phyloP scores from a whole-genome alignment of 1,140 invertebrate genomes.

The Trigoniulus corallinus region DNA sequence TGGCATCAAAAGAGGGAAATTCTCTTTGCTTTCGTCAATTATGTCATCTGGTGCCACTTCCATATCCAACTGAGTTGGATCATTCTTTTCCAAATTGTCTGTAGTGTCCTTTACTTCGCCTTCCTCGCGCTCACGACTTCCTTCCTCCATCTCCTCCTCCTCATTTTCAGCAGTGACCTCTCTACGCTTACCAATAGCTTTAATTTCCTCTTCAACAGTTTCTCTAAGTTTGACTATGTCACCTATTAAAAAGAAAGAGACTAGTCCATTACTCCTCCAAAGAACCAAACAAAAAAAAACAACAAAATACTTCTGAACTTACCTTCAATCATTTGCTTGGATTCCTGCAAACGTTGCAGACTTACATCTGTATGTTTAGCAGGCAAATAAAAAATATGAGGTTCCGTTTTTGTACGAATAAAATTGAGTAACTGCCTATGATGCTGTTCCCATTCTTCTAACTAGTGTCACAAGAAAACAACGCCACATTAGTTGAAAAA shows the following conservation, averaged over 20 bases:
- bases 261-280: slow-evolving; percentile 4
- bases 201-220: slow-evolving; percentile 12
- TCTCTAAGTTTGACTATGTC: slow-evolving; percentile 14
- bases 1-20: background rate
- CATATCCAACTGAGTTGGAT: slow-evolving; percentile 3
- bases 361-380: slow-evolving; percentile 43
- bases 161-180: background rate
- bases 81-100: background rate
- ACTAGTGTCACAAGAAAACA: slow-evolving; percentile 26
- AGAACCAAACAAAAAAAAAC: too few relatives aligned
- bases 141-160: background rate
- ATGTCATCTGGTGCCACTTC: slow-evolving; percentile 5
- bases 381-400: slow-evolving; percentile 72
- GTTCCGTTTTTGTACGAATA: slow-evolving; percentile 72
- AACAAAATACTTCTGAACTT: too few relatives aligned
- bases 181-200: slow-evolving; percentile 6
- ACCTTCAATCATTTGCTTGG: slow-evolving; percentile 28
- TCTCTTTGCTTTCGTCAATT: background rate
- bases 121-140: background rate
- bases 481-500: background rate
- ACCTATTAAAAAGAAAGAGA: slow-evolving; percentile 11
- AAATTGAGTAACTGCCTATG: slow-evolving; percentile 60
- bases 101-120: background rate
- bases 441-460: slow-evolving; percentile 65
- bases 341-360: slow-evolving; percentile 35